Conservation (phyloP, 2,113 vertebrate species). For the Dromas ardeola region DNA sequence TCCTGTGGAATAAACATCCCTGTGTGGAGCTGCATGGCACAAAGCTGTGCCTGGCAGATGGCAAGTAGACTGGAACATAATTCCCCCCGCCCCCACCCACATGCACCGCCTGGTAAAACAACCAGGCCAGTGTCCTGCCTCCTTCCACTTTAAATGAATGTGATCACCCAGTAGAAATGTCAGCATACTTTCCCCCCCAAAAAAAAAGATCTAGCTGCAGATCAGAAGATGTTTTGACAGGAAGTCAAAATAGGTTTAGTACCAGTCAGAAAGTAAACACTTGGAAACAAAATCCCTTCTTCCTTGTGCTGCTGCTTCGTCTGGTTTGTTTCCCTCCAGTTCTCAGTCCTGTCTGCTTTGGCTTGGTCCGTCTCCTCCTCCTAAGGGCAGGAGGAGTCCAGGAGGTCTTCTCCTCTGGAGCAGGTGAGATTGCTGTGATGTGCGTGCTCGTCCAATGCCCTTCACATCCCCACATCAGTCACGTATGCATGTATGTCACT, state of each 20-base stretch:
- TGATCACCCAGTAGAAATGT: not conserved
- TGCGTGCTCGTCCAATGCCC: not conserved
- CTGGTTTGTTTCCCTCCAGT: not conserved
- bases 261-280: not conserved
- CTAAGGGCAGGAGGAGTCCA: not conserved
- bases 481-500: not conserved
- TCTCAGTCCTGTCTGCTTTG: not conserved
- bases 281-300: not conserved
- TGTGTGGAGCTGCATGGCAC: constrained; percentile 39
- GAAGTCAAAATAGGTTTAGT: not conserved
- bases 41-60: constrained; percentile 70
- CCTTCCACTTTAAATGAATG: not conserved
- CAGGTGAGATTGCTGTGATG: not conserved
- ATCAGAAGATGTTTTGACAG: not conserved
- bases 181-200: not conserved
- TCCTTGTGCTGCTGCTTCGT: not conserved
- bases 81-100: not conserved
- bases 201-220: not conserved
- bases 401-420: not conserved
- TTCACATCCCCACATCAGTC: not conserved
- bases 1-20: constrained; percentile 63
- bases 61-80: constrained; percentile 58
- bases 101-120: constrained; percentile 31
- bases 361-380: not conserved
- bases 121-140: not conserved